phyloP scores from a whole-genome alignment of 2,113 vertebrate species.

The Ochotona curzoniae region DNA sequence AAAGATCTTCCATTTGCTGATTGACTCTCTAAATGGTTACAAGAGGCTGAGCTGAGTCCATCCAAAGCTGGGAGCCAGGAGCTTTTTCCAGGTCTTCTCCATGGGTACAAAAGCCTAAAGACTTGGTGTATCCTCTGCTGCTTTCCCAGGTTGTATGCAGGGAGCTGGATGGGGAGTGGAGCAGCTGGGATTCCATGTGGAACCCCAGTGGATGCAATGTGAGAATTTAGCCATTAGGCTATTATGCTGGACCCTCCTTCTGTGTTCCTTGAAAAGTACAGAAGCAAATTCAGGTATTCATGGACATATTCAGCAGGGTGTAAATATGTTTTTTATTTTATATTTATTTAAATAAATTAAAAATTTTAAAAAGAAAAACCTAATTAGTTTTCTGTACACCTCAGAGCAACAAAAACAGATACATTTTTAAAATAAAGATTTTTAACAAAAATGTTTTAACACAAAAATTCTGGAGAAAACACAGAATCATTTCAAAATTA shows the following conservation, averaged over 20 bases:
- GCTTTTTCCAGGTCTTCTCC: too few relatives aligned
- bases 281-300: not conserved
- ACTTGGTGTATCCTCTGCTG: too few relatives aligned
- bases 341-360: not conserved
- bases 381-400: not conserved
- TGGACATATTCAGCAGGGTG: not conserved
- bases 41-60: too few relatives aligned
- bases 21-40: too few relatives aligned
- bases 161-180: too few relatives aligned
- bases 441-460: not conserved
- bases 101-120: too few relatives aligned
- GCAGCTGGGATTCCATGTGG: too few relatives aligned
- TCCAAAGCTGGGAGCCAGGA: too few relatives aligned
- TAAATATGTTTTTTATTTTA: conserved; percentile 7
- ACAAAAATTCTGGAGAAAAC: conserved; percentile 16
- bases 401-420: not conserved
- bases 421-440: not conserved
- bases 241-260: not conserved
- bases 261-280: not conserved
- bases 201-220: too few relatives aligned
- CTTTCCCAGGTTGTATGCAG: too few relatives aligned
- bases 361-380: not conserved
- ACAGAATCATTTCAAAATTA: not conserved
- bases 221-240: too few relatives aligned
- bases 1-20: too few relatives aligned